Conservation (phyloP, 2,113 vertebrate species). For the Thryonomys swinderianus region DNA sequence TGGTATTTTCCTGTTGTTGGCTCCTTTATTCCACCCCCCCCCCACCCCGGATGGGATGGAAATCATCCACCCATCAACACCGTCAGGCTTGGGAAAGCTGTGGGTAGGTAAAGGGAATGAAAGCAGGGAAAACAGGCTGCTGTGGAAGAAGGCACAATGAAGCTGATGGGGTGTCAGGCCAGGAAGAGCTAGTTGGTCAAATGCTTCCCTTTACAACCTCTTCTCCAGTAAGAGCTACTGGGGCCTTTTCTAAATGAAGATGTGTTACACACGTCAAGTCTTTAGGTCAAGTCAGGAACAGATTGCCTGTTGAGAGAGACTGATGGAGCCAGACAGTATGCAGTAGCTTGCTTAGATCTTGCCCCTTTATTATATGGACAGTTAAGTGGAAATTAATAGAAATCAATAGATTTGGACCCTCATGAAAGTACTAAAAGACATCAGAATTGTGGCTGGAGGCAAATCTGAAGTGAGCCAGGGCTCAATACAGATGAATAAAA, state of each 20-base stretch:
- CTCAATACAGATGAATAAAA: background rate
- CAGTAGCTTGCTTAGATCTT: background rate
- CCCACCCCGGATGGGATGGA: too few species aligned
- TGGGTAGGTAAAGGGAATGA: background rate
- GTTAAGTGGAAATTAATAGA: background rate
- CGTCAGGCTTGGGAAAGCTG: background rate
- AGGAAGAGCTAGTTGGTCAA: background rate
- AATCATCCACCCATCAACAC: background rate
- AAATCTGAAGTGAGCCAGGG: background rate
- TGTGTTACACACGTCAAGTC: background rate
- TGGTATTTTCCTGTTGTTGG: too few species aligned
- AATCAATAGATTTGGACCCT: background rate
- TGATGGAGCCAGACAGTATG: background rate
- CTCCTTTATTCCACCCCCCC: too few species aligned
- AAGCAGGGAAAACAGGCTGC: background rate
- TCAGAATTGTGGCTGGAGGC: background rate
- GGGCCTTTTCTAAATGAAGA: background rate
- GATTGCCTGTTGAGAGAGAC: background rate
- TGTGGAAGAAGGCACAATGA: background rate
- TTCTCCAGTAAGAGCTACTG: background rate
- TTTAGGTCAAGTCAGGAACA: background rate
- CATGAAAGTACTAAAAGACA: background rate
- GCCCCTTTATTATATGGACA: background rate
- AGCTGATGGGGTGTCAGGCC: background rate
- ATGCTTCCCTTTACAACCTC: background rate